Percentiles rank a stretch among this genome's conserved stretches.
phyloP scores from a whole-genome alignment of 2,888 invertebrate species.

The Trichacis sp. region DNA sequence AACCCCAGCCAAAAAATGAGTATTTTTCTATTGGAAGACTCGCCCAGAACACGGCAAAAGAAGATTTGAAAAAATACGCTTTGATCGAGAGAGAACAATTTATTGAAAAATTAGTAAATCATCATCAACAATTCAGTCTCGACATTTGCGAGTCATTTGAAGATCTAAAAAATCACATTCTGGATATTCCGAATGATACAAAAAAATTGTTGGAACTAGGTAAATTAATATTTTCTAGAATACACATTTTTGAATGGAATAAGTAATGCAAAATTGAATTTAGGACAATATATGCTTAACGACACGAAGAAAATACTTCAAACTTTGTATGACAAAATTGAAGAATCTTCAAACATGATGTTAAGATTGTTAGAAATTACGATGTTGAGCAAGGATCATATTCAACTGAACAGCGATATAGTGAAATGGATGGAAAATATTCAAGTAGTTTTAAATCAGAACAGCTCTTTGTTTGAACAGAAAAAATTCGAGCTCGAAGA shows the following conservation, averaged over 20 bases:
- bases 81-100: slow-evolving; percentile 71
- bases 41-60: slow-evolving; percentile 75
- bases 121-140: slow-evolving; percentile 77
- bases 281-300: slow-evolving; percentile 82
- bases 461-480: slow-evolving; percentile 83
- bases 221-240: slow-evolving; percentile 25
- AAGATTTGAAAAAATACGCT: slow-evolving; percentile 74
- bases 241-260: slow-evolving; percentile 1
- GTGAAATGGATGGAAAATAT: slow-evolving; percentile 87
- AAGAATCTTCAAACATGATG: slow-evolving; percentile 76
- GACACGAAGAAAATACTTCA: slow-evolving; percentile 81
- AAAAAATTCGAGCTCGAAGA: slow-evolving; percentile 90
- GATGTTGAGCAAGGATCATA: slow-evolving; percentile 79
- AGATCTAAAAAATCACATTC: slow-evolving; percentile 76
- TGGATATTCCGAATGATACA: slow-evolving; percentile 80
- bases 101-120: slow-evolving; percentile 74
- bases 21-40: slow-evolving; percentile 78
- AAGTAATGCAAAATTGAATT: neutral
- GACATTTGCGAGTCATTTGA: slow-evolving; percentile 81
- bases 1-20: slow-evolving; percentile 75
- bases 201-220: slow-evolving; percentile 80
- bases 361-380: slow-evolving; percentile 83
- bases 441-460: slow-evolving; percentile 83
- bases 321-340: slow-evolving; percentile 78
- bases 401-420: slow-evolving; percentile 83